These are phyloP conservation scores for Enteromius fasciolatus DNA, from an alignment of 2,797 vertebrate species.

Conservation along the genomic window DNA sequence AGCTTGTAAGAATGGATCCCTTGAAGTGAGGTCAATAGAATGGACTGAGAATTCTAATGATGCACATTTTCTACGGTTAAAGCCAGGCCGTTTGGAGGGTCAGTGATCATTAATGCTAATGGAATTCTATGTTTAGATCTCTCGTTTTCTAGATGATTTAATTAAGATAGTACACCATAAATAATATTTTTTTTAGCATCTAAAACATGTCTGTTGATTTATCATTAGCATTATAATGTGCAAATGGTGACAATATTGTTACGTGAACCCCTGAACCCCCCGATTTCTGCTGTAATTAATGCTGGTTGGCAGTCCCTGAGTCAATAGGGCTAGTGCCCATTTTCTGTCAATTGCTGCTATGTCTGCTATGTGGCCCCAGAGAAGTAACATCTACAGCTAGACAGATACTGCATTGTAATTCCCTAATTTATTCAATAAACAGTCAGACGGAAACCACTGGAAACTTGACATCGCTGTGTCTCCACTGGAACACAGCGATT, in stretches of 20 bases:
- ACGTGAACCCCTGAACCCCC: background rate
- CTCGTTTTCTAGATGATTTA: conserved; percentile 50
- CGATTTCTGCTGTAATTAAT: conserved; percentile 28
- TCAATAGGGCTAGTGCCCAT: conserved; percentile 1
- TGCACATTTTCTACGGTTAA: conserved; percentile 47
- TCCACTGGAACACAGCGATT: background rate
- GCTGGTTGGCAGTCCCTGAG: conserved; percentile 20
- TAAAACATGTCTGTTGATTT: conserved; percentile 18
- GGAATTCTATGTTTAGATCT: conserved; percentile 29
- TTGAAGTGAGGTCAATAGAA: conserved; percentile 57
- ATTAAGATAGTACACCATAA: conserved; percentile 37
- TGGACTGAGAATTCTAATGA: conserved; percentile 55
- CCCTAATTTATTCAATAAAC: conserved; percentile 32
- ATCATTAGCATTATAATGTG: conserved; percentile 5
- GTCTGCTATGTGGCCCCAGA: conserved; percentile 18
- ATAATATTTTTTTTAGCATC: conserved; percentile 24
- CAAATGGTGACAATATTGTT: conserved; percentile 8
- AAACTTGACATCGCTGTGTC: conserved; percentile 12
- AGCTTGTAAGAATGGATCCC: conserved; percentile 60
- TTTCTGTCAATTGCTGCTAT: conserved; percentile 36
- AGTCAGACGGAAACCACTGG: background rate
- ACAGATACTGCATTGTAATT: conserved; percentile 16
- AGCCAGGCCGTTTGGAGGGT: conserved; percentile 25
- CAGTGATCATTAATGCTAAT: conserved; percentile 56
- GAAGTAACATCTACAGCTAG: conserved; percentile 5